Evolutionary conservation across 1,140 invertebrate genomes (phyloP), one percentile per base, ranked within the genome.

Genomic region (Brachionus rubens): DNA sequence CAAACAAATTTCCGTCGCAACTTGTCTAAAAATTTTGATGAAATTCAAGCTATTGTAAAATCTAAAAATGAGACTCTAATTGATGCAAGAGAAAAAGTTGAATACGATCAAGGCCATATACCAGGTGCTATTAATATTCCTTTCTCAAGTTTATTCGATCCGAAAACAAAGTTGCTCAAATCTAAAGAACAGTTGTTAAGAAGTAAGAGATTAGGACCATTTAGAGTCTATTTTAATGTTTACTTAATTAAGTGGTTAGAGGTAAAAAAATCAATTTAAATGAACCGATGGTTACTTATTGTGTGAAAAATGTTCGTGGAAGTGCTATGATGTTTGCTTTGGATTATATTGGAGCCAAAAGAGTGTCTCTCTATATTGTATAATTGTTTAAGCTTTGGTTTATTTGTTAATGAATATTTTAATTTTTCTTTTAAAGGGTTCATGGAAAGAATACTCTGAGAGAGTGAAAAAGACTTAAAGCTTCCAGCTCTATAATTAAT

Each of bases 91-190:
- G 47, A 43, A n/a, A 43, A 24, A 12, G 33, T 16, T 54, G 47
- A 43, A 16, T 75, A 24, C 14, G 36, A 75, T 50, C 10, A 26
- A 30, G 70, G 50, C 24, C 70, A 75, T 36, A 54, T 75, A 14
- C 50, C 48, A 54, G 21, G n/a, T n/a, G 48, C 70, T 9, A 26
- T 75, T 16, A 75, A 75, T 40, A 28, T 75, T 4, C 70, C 70
- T n/a, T 75, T 7, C 19, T 41, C 48, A 3, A 33, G 26, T 21
- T 14, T 75, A 41, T 75, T 75, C 12, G 48, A 75, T 26, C 16
- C 43, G 6, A 28, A 33, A 41, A 16, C 9, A 36, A 24, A 26
- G 5, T 9, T 36, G 5, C 14, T 59, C 19, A 75, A 75, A 46
- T 41, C 50, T 5, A 52, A 75, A 36, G 5, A 36, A 7, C 12